phyloP scores from a whole-genome alignment of 1,140 invertebrate species.

The Ceratitis capitata region DNA sequence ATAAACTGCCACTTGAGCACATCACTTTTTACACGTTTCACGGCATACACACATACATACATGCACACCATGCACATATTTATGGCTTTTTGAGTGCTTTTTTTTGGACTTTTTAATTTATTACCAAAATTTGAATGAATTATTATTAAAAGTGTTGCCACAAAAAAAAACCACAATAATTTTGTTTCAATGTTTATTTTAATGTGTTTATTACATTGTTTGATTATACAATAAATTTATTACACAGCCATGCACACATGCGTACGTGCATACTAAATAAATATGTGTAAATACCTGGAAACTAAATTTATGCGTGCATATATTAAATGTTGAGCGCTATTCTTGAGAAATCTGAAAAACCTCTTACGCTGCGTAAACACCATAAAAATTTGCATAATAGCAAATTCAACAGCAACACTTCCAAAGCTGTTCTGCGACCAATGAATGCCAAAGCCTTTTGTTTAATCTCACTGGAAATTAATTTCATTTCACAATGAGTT shows the following conservation, averaged over 20 bases:
- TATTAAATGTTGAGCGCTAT: not conserved
- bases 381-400: constrained; percentile 43
- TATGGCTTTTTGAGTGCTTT: not conserved
- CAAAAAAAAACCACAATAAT: no score
- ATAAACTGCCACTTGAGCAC: constrained; percentile 26
- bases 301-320: not conserved
- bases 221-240: not conserved
- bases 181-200: not conserved
- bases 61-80: not conserved
- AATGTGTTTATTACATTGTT: not conserved
- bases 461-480: constrained; percentile 47
- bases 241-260: not conserved
- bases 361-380: constrained; percentile 9
- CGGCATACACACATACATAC: no score
- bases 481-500: constrained; percentile 15
- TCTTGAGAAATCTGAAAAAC: not conserved
- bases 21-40: constrained; percentile 16
- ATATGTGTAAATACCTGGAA: not conserved
- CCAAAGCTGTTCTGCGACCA: not conserved
- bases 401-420: constrained; percentile 48
- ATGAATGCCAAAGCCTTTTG: constrained; percentile 40
- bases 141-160: not conserved
- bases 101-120: constrained; percentile 7
- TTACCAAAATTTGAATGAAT: not conserved
- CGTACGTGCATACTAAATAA: not conserved